Evolutionary conservation across 2,888 invertebrate species (phyloP), one percentile per base, ranked within the genome.

Genomic region (Hyposoter didymator): DNA sequence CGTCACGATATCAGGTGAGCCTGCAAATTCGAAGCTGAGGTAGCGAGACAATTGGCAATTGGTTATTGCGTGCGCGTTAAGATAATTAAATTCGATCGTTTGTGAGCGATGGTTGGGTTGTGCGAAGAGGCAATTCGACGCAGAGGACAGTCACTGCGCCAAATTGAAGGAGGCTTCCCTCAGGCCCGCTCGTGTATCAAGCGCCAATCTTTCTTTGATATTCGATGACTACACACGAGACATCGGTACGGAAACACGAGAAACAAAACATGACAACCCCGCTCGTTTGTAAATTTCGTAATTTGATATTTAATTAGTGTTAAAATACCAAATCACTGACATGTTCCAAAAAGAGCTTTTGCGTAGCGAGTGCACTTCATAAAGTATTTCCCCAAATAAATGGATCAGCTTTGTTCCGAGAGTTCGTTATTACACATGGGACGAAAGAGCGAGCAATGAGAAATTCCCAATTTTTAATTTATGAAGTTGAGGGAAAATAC

Each of bases 231-330:
- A 78, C 67, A 43, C 69, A 43, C 82, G 82, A 45, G 67, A 70
- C 62, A 69, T 49, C 74, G 52, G 67, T 35, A 64, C n/a, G 78
- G 43, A 62, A 67, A 70, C 64, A 55, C 17, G 52, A 81, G 76
- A 62, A 81, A 78, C 67, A 62, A 78, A 64, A 62, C 67, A 69
- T 32, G 64, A 72, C 19, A 66, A 52, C 67, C 86, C 70, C 67
- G 72, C 47, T 75, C 67, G 62, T 69, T 78, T 43, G 52, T 74
- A 84, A 84, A 87, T 87, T 87, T 87, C 85, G 90, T 89, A 91
- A 92, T 91, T 90, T 88, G 91, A 92, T 90, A 91, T 92, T 91
- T 91, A 91, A 92, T 92, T 92, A 91, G 90, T 88, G 88, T 88
- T 89, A 88, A 91, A 91, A 85, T 88, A 87, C 76, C 85, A 39